Base-by-base conservation (phyloP, 2,113 vertebrate species). In the Spea bombifrons region DNA sequence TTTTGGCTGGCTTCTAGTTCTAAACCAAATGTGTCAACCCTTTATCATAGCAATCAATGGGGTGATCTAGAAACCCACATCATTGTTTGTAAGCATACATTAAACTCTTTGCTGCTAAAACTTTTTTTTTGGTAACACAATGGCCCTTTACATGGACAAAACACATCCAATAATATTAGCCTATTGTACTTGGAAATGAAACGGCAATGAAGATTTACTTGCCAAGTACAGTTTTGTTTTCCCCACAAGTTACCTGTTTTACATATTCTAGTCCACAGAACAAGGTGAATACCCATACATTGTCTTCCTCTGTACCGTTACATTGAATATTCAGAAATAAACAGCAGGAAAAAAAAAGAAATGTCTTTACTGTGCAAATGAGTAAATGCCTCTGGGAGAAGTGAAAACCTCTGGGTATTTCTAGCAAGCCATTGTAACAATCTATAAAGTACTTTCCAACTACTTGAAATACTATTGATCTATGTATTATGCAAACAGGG, bases 381-480 rank as follows among this genome's bases (percentile, higher is more conserved):
- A 90, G 88, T 9, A 88, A 86, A 86, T 84, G 81, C 89, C 84
- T 86, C 85, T 85, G 88, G 87, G 88, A 90, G 85, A 86, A 85
- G 82, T 81, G 83, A 86, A 88, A 87, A 75, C 84, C 88, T 89
- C 87, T 82, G 88, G 87, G 85, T 89, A 89, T 87, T 89, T 88
- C 74, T 86, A 86, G 85, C 83, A 89, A 86, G 81, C 81, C 84
- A 85, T 81, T 88, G 85, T 87, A 84, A 86, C 84, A 83, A 71
- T 87, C 84, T 84, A 85, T 83, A 83, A 75, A 84, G 61, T 84
- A 82, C 68, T 88, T 88, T 85, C 9, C 72, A 87, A 71, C 88
- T 90, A 82, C 82, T 90, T 89, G 86, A 88, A 89, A 90, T 89
- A 87, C 86, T 82, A 88, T 89, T 90, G 88, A 90, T 90, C 89